Base-by-base conservation (phyloP, 1,140 invertebrate species). In the Planococcus citri region DNA sequence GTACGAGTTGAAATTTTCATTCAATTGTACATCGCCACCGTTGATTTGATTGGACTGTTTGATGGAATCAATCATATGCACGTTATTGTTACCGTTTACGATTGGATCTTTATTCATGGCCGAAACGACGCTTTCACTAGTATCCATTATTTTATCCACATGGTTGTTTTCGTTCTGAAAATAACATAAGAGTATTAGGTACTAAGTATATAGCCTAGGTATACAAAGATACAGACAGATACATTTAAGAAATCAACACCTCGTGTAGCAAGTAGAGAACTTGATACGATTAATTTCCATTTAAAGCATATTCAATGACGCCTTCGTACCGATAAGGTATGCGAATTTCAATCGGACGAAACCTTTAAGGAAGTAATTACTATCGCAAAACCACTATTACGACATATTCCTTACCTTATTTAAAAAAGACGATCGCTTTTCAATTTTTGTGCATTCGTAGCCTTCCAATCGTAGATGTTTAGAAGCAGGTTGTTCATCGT, bases 61-160 rank as follows among this genome's bases (percentile, higher is more conserved):
- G 10, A 51, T 51, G 41, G 41, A 51, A 51, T 51, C 41, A n/a
- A 51, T 51, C 41, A 51, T 51, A 51, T n/a, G 12, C 4, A 51
- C 41, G 14, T 37, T 14, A 51, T 14, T 17, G 41, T n/a, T n/a
- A 51, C 41, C 41, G 41, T 51, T 51, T 51, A 51, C 41, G 3
- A 51, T 51, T 51, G 6, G 10, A 6, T 51, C n/a, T 33, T 33
- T 3, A 27, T 22, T 64, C 22, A 64, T 25, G 8, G 3, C 60
- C 22, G 60, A 64, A 27, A 64, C 22, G 22, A 64, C 21, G 25
- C 25, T 64, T 64, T 64, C 60, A 27, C 60, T 27, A 9, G 60
- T 64, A 24, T 64, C 60, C 60, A 64, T 64, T 27, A 64, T 64
- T 24, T 27, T 25, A 20, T 60, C 57, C 17, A 64, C 60, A 64